These are phyloP conservation scores for Corydoras sp. DNA, from an alignment of 2,113 vertebrate species.

Conservation along the genomic window DNA sequence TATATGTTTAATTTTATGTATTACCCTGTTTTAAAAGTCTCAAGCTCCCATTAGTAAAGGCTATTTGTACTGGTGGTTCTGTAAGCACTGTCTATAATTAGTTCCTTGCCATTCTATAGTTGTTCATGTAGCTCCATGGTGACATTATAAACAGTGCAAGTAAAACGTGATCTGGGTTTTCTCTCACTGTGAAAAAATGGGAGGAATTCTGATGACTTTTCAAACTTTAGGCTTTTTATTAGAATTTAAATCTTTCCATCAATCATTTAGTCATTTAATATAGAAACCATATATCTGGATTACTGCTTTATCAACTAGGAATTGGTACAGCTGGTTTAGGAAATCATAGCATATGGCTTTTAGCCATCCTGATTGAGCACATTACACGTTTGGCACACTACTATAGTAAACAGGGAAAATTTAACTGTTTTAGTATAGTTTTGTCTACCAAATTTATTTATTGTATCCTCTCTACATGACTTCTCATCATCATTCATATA, in stretches of 20 bases:
- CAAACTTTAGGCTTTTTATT: conserved; percentile 9
- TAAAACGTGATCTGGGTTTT: conserved; percentile 13
- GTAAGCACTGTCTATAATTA: conserved; percentile 36
- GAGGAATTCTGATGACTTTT: conserved; percentile 2
- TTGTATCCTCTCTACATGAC: too few species aligned
- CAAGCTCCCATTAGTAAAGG: neutral
- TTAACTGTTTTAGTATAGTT: too few species aligned
- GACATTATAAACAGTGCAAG: conserved; percentile 40
- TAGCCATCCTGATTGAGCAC: too few species aligned
- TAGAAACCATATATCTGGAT: neutral
- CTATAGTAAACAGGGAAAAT: too few species aligned
- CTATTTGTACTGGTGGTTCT: neutral
- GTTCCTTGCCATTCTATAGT: conserved; percentile 23
- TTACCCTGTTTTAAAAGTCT: too few species aligned
- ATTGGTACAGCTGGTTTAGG: neutral
- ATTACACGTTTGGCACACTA: too few species aligned
- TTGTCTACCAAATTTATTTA: too few species aligned
- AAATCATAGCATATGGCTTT: too few species aligned
- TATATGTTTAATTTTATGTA: too few species aligned
- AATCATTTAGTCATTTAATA: neutral
- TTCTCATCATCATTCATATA: too few species aligned
- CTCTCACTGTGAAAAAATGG: conserved; percentile 11
- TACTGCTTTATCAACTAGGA: neutral
- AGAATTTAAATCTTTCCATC: conserved; percentile 13
- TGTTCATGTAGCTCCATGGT: conserved; percentile 29